Percentiles rank a stretch among this genome's conserved stretches.
These are phyloP conservation scores for Tuta absoluta DNA, from an alignment of 2,888 invertebrate species.

Conservation along the genomic window DNA sequence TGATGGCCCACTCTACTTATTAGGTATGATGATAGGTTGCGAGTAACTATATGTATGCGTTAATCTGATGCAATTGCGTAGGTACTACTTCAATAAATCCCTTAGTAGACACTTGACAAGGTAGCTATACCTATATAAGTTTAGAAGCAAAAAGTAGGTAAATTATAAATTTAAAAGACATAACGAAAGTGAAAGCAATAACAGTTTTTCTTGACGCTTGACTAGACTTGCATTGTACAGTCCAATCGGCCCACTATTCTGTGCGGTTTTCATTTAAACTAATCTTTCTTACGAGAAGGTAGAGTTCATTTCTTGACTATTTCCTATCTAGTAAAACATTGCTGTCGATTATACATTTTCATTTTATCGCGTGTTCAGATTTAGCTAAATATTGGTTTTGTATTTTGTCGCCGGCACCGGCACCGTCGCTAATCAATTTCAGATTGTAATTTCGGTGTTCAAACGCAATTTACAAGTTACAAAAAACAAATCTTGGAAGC, in stretches of 20 bases:
- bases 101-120: too few relatives aligned
- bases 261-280: neutral
- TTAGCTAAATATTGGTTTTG: slow-evolving; percentile 58
- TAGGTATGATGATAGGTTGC: too few relatives aligned
- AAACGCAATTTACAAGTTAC: slow-evolving; percentile 25
- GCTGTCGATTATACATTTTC: slow-evolving; percentile 40
- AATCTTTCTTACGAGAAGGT: neutral
- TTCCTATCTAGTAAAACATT: neutral
- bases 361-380: slow-evolving; percentile 39
- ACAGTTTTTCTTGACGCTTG: slow-evolving; percentile 51
- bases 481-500: slow-evolving; percentile 11
- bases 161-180: slow-evolving; percentile 46
- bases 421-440: slow-evolving; percentile 46
- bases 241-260: neutral
- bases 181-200: slow-evolving; percentile 61
- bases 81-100: too few relatives aligned
- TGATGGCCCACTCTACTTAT: too few relatives aligned
- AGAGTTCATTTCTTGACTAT: neutral
- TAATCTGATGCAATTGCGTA: too few relatives aligned
- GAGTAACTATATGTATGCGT: too few relatives aligned
- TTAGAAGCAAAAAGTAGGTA: slow-evolving; percentile 26
- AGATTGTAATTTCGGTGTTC: slow-evolving; percentile 26
- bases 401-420: slow-evolving; percentile 46
- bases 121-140: neutral
- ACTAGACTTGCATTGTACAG: slow-evolving; percentile 39